These are phyloP conservation scores for Andrena trimmerana DNA, from an alignment of 2,888 invertebrate genomes.

Conservation along the genomic window DNA sequence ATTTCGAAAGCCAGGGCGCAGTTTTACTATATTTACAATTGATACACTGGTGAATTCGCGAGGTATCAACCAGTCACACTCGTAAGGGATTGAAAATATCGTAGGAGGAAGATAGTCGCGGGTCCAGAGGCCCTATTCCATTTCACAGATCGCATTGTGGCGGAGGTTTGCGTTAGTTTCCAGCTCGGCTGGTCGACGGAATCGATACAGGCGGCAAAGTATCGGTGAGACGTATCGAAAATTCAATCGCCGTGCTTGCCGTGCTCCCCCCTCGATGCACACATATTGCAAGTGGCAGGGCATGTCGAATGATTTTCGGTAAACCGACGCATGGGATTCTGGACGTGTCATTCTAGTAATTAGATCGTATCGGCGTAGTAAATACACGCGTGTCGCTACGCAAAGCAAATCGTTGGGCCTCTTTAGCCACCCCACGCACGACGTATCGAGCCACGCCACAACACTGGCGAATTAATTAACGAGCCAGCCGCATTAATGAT, in stretches of 20 bases:
- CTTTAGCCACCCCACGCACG: slow-evolving; percentile 37
- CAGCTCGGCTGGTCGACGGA: background rate
- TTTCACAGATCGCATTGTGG: slow-evolving; percentile 38
- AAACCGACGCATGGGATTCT: slow-evolving; percentile 28
- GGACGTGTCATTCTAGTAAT: slow-evolving; percentile 59
- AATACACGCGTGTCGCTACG: slow-evolving; percentile 38
- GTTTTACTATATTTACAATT: too few relatives aligned
- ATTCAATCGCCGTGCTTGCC: slow-evolving; percentile 33
- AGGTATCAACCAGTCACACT: background rate
- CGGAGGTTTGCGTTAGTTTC: slow-evolving; percentile 6
- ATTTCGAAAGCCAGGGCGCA: too few relatives aligned
- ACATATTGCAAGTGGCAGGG: slow-evolving; percentile 45
- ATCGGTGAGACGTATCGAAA: slow-evolving; percentile 34
- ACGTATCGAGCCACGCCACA: slow-evolving; percentile 24
- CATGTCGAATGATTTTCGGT: slow-evolving; percentile 46
- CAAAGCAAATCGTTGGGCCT: slow-evolving; percentile 51
- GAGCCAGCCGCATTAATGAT: slow-evolving; percentile 61
- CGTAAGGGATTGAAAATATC: background rate
- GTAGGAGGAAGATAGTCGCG: background rate
- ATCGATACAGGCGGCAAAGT: slow-evolving; percentile 15
- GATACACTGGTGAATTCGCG: too few relatives aligned
- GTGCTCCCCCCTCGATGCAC: slow-evolving; percentile 25
- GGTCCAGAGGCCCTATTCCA: background rate
- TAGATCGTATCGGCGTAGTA: slow-evolving; percentile 57
- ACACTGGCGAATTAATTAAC: slow-evolving; percentile 65